Conservation (phyloP, 1,140 invertebrate species). For the Triops cancriformis region DNA sequence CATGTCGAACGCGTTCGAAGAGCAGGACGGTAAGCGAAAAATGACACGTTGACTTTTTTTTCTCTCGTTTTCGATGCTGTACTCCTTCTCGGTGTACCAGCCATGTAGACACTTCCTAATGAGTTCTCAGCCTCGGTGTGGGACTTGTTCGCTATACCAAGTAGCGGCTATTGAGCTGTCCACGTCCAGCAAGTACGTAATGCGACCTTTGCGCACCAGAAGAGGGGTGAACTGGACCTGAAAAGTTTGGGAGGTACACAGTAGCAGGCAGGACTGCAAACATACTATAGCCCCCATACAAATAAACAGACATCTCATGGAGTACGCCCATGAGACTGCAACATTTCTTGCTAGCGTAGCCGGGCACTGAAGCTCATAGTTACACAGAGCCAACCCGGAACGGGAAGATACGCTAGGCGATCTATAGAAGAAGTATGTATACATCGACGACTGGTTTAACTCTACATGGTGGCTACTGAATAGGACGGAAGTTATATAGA, state of each 20-base stretch:
- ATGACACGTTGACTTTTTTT: not conserved
- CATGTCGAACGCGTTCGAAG: not conserved
- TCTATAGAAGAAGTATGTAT: not conserved
- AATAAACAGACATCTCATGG: slow-evolving; percentile 4
- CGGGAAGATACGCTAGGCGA: not conserved
- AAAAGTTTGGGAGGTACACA: not conserved
- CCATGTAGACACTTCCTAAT: not conserved
- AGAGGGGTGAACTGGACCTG: not conserved
- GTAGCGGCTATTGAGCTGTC: not conserved
- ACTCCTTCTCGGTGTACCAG: not conserved
- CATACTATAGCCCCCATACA: not conserved
- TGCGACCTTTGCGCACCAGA: not conserved
- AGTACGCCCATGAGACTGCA: slow-evolving; percentile 12
- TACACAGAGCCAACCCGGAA: not conserved
- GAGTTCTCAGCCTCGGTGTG: not conserved
- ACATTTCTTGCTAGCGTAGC: not conserved
- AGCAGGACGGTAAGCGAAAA: not conserved
- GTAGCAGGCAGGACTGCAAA: slow-evolving; percentile 8
- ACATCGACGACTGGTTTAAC: not conserved
- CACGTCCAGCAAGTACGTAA: not conserved
- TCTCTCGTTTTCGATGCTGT: not conserved
- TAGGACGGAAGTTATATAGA: not conserved
- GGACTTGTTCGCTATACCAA: not conserved
- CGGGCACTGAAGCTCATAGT: not conserved
- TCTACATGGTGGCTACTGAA: not conserved